Base-by-base conservation (phyloP, 2,113 vertebrate genomes). In the Phyllostomus discolor region DNA sequence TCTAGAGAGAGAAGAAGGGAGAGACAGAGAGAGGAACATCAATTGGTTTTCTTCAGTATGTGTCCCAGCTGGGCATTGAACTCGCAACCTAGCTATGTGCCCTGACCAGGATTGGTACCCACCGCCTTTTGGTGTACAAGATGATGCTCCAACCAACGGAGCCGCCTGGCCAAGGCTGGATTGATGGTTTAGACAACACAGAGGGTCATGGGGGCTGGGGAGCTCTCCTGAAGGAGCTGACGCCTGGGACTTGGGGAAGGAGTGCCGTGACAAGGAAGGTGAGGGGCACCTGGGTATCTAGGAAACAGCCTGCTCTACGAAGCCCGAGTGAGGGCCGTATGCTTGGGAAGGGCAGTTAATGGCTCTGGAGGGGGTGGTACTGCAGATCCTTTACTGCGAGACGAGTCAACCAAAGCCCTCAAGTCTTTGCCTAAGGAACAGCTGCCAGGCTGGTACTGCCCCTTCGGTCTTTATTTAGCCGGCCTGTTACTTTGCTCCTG, bases 391-490 rank as follows among this genome's bases (percentile, higher is more conserved):
- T 31, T 88, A 62, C 66, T 48, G 64, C 7, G 52, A 86, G 57
- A 84, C 12, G 83, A 76, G 66, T 59, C 66, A 95, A 48, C 46
- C 52, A 20, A 89, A 95, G 9, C 12, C 33, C 80, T 2, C 2
- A 28, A 38, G 41, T n/a, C 87, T 88, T 72, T 67, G 54, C 46
- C 52, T 48, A 78, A 88, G 69, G 79, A 92, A 59, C 28, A 4
- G 3, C 52, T 67, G 64, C 48, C 73, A 35, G 78, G 41, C 41
- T 33, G 15, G 28, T 69, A 41, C 50, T 82, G 78, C 95, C 62
- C 11, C 2, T 22, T 88, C 43, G 72, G 33, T 12, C 11, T 76
- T 75, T 79, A 64, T 62, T 84, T 62, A 88, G 76, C 92, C 67
- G 91, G 70, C 2, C 22, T 46, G 43, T 83, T 54, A 24, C 72